A percentile compares a stretch with the other conserved stretches of the same genome.
phyloP scores from a whole-genome alignment of 2,113 vertebrate species.

The Macrotis lagotis region DNA sequence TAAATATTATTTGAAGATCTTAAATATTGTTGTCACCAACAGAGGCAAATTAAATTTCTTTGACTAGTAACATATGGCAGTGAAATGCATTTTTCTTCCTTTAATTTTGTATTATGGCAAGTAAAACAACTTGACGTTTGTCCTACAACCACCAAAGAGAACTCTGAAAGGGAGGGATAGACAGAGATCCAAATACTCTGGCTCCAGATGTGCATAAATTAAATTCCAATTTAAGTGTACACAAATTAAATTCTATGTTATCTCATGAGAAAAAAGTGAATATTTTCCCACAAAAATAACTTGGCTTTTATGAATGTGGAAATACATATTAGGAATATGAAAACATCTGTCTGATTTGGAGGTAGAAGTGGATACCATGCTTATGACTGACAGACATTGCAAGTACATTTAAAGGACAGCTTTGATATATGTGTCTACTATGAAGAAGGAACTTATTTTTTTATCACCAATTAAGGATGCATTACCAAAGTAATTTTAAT shows the following conservation, averaged over 20 bases:
- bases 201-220: background rate
- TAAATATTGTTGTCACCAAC: background rate
- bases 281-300: background rate
- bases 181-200: background rate
- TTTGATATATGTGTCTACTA: background rate
- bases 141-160: background rate
- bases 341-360: background rate
- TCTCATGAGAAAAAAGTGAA: background rate
- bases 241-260: background rate
- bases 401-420: background rate
- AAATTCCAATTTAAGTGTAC: background rate
- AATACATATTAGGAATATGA: background rate
- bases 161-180: background rate
- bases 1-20: background rate
- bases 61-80: background rate
- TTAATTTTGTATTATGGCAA: background rate
- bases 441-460: background rate
- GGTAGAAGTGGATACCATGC: background rate
- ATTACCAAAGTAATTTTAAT: background rate
- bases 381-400: background rate
- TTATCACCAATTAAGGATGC: background rate
- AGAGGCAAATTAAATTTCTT: background rate
- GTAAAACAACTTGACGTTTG: background rate
- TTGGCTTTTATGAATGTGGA: background rate
- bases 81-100: background rate